Evolutionary conservation across 2,113 vertebrate genomes (phyloP).

Genomic region (Lamprologus ornatipinnis): DNA sequence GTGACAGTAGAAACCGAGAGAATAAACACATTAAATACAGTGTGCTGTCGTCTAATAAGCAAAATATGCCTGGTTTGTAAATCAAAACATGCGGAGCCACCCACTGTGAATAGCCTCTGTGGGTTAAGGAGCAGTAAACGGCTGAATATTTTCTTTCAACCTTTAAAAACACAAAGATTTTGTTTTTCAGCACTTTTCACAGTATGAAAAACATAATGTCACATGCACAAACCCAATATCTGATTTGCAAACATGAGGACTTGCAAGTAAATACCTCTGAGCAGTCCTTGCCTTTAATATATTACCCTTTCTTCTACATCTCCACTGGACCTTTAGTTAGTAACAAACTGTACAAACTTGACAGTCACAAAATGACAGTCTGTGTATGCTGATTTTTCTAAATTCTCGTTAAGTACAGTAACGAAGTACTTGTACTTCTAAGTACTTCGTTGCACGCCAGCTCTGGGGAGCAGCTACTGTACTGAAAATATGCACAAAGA

Average conservation of each 20-base stretch:
- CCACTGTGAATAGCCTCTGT: not conserved
- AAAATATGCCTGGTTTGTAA: not conserved
- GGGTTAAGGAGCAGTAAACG: not conserved
- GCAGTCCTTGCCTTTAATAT: not conserved
- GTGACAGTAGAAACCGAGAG: not conserved
- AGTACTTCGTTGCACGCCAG: not conserved
- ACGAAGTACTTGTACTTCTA: not conserved
- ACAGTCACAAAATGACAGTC: not conserved
- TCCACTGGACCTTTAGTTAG: not conserved
- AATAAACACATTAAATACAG: not conserved
- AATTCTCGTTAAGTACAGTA: not conserved
- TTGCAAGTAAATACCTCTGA: not conserved
- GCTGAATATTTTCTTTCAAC: not conserved
- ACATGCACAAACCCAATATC: not conserved
- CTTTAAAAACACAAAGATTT: not conserved
- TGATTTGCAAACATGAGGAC: not conserved
- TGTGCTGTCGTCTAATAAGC: not conserved
- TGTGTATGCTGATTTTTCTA: not conserved
- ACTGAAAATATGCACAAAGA: not conserved
- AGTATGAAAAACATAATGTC: not conserved
- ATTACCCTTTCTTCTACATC: not conserved
- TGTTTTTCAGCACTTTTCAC: not conserved
- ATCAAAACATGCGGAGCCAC: not conserved
- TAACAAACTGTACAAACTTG: not conserved
- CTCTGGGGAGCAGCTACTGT: not conserved